phyloP scores from a whole-genome alignment of 2,888 invertebrate species.

The Deilephila elpenor region DNA sequence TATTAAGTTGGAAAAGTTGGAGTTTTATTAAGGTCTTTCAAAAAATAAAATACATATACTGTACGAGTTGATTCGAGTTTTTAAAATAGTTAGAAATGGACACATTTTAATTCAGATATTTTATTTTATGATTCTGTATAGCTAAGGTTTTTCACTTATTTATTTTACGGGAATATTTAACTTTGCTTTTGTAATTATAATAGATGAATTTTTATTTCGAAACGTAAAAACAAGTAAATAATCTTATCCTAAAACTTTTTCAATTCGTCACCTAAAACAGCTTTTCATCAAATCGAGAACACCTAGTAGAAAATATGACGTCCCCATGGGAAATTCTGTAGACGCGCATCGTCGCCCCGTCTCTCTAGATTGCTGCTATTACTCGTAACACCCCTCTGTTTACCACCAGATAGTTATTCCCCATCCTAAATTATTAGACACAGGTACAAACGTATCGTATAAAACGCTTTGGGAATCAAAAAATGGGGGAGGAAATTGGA shows the following conservation, averaged over 20 bases:
- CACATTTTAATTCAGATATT: too few relatives aligned
- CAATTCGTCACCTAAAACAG: not conserved
- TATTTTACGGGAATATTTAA: too few relatives aligned
- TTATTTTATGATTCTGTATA: too few relatives aligned
- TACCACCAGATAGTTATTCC: slow-evolving; percentile 75
- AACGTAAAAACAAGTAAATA: too few relatives aligned
- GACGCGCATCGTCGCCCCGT: slow-evolving; percentile 64
- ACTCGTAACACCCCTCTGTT: slow-evolving; percentile 76
- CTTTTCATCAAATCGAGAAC: not conserved
- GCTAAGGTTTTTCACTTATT: too few relatives aligned
- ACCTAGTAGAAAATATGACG: slow-evolving; percentile 45
- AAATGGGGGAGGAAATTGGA: slow-evolving; percentile 65
- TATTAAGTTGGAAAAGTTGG: not conserved
- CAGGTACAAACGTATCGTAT: slow-evolving; percentile 56
- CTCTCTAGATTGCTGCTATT: slow-evolving; percentile 79
- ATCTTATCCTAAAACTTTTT: too few relatives aligned
- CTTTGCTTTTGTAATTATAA: too few relatives aligned
- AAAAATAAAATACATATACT: too few relatives aligned
- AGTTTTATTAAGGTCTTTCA: too few relatives aligned
- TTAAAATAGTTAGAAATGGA: too few relatives aligned
- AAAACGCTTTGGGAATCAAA: slow-evolving; percentile 60
- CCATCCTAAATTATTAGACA: slow-evolving; percentile 73
- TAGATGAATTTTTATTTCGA: too few relatives aligned
- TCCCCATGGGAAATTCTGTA: slow-evolving; percentile 77
- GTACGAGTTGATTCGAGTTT: too few relatives aligned